Conservation (phyloP, 2,797 vertebrate genomes). For the Lacerta bilineata region DNA sequence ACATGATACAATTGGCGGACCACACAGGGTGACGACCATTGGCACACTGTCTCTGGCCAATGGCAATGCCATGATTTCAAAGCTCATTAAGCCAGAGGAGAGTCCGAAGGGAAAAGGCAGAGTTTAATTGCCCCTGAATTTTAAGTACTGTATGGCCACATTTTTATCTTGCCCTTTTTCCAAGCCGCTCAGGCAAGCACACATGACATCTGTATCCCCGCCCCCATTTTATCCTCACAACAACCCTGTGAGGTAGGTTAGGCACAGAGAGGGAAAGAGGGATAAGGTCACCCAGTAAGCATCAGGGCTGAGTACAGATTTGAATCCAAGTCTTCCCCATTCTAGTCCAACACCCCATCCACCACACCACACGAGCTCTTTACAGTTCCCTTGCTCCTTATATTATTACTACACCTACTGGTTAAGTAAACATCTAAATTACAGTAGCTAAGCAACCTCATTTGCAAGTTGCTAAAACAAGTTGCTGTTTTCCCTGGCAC, state of each 20-base stretch:
- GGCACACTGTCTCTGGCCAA: neutral
- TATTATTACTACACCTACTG: neutral
- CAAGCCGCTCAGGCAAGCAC: neutral
- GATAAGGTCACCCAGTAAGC: neutral
- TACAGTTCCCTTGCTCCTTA: neutral
- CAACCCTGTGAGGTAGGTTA: constrained; percentile 16
- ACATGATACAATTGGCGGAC: neutral
- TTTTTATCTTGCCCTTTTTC: neutral
- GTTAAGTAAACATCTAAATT: neutral
- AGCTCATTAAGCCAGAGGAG: neutral
- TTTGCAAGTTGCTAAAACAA: neutral
- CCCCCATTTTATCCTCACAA: neutral
- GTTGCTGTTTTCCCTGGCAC: neutral
- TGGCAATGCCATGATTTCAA: neutral
- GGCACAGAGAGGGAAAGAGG: neutral
- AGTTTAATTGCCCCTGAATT: neutral
- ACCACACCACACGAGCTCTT: neutral
- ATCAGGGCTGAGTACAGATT: neutral
- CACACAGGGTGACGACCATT: neutral
- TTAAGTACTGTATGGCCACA: neutral
- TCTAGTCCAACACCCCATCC: neutral
- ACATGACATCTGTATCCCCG: neutral
- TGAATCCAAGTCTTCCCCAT: neutral
- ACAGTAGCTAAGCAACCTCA: neutral
- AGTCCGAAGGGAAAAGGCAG: neutral